Conservation (phyloP, 2,113 vertebrate genomes). For the Madoqua kirkii region DNA sequence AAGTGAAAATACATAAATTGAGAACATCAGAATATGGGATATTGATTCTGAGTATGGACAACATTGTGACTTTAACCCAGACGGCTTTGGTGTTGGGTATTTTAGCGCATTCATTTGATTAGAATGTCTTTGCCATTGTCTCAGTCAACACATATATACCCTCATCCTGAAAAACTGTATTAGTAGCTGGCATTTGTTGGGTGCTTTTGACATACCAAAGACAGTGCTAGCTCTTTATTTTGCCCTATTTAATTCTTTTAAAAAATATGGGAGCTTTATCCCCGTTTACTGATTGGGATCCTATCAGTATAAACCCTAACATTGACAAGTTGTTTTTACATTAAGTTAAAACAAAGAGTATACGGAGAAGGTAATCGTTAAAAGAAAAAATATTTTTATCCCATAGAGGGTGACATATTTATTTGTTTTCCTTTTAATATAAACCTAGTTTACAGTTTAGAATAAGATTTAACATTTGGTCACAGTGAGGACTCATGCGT, state of each 20-base stretch:
- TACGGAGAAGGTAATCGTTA: not conserved
- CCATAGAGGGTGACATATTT: not conserved
- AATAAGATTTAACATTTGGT: not conserved
- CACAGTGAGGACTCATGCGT: not conserved
- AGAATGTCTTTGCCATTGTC: not conserved
- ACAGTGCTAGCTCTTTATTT: not conserved
- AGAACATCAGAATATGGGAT: not conserved
- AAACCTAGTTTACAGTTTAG: not conserved
- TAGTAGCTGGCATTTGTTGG: not conserved
- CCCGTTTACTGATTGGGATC: not conserved
- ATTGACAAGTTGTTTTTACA: not conserved
- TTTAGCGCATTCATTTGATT: not conserved
- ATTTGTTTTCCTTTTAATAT: not conserved
- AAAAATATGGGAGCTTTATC: not conserved
- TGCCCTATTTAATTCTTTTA: not conserved
- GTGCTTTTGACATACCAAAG: not conserved
- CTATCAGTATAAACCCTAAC: not conserved
- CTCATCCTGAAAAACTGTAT: not conserved
- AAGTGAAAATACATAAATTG: not conserved
- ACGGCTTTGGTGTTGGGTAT: not conserved
- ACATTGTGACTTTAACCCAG: not conserved
- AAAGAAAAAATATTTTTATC: not conserved
- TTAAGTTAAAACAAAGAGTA: not conserved
- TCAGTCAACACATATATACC: not conserved
- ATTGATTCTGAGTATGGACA: not conserved